Base-by-base conservation (phyloP, 2,113 vertebrate genomes). In the Perca flavescens region DNA sequence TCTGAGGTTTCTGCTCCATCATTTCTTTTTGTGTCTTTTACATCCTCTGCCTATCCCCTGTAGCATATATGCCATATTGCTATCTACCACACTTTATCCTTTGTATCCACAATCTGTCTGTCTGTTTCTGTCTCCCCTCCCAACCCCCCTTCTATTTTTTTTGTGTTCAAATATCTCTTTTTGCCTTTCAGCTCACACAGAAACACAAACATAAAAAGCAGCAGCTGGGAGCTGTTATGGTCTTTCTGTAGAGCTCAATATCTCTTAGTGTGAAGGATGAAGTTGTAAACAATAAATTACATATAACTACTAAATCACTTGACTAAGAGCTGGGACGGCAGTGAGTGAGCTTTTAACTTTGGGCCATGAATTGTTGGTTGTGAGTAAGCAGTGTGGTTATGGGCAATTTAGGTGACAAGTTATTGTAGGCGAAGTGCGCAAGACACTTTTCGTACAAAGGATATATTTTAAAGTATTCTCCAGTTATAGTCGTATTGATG, bases 281-380 rank as follows among this genome's bases (percentile, higher is more conserved):
- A 61, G 86, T 81, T 89, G 83, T 88, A 88, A 91, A 92, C 82
- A 88, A 65, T 80, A 76, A 86, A 90, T 89, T 79, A 66, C 73
- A 79, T 79, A 75, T 79, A 79, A 85, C 82, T 65, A 46, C 74
- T 86, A 91, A 92, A 91, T 91, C 85, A 79, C 72, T 70, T 74
- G 57, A 80, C 58, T 52, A 62, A 76, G 74, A 85, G 79, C 79
- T 79, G 28, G 70, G 68, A 66, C 56, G 9, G 34, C 53, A 64
- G 84, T 69, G 79, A 70, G 82, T 83, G 71, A 86, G 66, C 79
- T 70, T 80, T 87, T 83, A 77, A 83, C 78, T 86, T 43, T 75
- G 65, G 78, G 56, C 69, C 40, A 34, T 53, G 61, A 22, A 83
- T 34, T 34, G 34, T 6, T 34, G 80, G 77, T 34, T 80, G 47